Conservation (phyloP, 2,797 vertebrate species). For the Enteromius trimaculatus region DNA sequence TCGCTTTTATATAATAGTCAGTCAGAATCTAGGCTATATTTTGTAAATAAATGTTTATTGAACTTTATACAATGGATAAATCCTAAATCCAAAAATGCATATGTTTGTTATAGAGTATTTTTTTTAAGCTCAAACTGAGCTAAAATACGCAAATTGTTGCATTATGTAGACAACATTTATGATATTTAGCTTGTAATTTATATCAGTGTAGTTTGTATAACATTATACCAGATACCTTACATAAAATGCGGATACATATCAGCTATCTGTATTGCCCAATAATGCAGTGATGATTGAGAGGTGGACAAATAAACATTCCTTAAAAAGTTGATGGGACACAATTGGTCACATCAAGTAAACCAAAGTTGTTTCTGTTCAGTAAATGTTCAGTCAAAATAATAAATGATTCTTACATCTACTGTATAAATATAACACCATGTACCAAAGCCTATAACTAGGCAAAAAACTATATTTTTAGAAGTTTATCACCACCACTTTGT, state of each 20-base stretch:
- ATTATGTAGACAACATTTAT: not conserved
- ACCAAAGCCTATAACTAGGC: not conserved
- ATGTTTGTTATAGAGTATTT: not conserved
- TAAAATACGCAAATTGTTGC: not conserved
- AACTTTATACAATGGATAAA: not conserved
- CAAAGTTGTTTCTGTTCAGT: not conserved
- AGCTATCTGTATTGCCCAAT: not conserved
- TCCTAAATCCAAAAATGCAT: not conserved
- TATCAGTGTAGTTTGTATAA: not conserved
- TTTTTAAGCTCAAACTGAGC: not conserved
- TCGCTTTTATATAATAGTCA: not conserved
- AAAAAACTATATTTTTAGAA: not conserved
- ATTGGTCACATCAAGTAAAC: not conserved
- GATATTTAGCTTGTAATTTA: not conserved
- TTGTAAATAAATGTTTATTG: not conserved
- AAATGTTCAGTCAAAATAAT: not conserved
- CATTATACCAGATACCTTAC: not conserved
- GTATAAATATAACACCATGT: too few species aligned
- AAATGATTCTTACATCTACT: not conserved
- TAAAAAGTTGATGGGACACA: not conserved
- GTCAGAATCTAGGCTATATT: not conserved
- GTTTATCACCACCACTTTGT: not conserved
- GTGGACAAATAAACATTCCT: not conserved
- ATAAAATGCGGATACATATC: not conserved
- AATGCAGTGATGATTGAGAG: not conserved